These are phyloP conservation scores for Hypsopygia costalis DNA, from an alignment of 2,888 invertebrate genomes.

Conservation along the genomic window DNA sequence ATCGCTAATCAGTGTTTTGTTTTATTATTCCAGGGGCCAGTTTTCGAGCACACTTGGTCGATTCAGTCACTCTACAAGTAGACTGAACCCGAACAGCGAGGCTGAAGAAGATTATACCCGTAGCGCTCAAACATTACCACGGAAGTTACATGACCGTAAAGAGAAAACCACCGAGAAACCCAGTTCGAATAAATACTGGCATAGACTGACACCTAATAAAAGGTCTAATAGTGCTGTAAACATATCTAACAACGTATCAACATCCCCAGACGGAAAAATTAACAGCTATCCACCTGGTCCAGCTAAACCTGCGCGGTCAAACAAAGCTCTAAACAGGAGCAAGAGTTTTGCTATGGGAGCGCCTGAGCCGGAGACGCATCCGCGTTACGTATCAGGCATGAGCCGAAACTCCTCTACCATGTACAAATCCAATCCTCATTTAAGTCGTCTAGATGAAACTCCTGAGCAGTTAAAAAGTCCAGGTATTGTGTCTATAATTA, in stretches of 20 bases:
- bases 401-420: constrained; percentile 78
- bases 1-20: constrained; percentile 40
- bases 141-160: constrained; percentile 80
- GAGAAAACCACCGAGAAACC: constrained; percentile 68
- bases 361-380: constrained; percentile 72
- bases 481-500: constrained; percentile 91
- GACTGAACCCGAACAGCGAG: constrained; percentile 81
- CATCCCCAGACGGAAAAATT: constrained; percentile 56
- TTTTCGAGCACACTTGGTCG: constrained; percentile 89
- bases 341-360: constrained; percentile 93
- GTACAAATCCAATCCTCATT: constrained; percentile 89
- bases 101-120: constrained; percentile 76
- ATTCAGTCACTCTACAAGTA: constrained; percentile 90
- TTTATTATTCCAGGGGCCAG: constrained; percentile 82
- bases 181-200: constrained; percentile 68
- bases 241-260: constrained; percentile 75
- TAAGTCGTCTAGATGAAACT: constrained; percentile 85
- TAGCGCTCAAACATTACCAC: constrained; percentile 88
- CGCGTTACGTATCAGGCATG: constrained; percentile 68
- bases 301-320: constrained; percentile 89
- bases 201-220: constrained; percentile 75
- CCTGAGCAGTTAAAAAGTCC: constrained; percentile 90
- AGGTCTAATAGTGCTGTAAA: constrained; percentile 83
- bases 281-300: constrained; percentile 82
- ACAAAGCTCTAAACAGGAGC: constrained; percentile 88